Evolutionary conservation across 2,113 vertebrate genomes (phyloP).

Genomic region (Nematolebias whitei): DNA sequence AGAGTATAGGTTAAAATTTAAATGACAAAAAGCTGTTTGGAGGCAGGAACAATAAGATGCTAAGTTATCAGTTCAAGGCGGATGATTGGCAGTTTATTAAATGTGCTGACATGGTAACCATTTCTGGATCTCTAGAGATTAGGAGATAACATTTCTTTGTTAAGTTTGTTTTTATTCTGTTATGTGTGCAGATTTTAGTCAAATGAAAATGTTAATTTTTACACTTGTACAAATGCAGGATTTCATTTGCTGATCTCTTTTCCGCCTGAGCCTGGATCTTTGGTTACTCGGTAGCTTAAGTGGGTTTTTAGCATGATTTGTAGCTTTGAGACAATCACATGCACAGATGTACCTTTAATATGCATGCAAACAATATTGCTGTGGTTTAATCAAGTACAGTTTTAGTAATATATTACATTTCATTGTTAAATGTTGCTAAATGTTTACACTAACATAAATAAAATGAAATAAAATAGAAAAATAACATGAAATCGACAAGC

Average conservation of each 20-base stretch:
- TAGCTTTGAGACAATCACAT: too few relatives aligned
- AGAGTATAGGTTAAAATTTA: neutral
- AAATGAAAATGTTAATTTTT: conserved; percentile 13
- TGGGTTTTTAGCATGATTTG: conserved; percentile 37
- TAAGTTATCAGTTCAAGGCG: too few relatives aligned
- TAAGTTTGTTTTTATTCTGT: neutral
- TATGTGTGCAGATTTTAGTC: conserved; percentile 12
- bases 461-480: too few relatives aligned
- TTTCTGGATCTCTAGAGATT: neutral
- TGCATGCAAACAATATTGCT: neutral
- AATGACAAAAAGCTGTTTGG: conserved; percentile 1
- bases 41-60: neutral
- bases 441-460: too few relatives aligned
- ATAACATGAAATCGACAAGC: too few relatives aligned
- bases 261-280: conserved; percentile 6
- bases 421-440: too few relatives aligned
- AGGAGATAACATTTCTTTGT: too few relatives aligned
- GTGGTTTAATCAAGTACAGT: too few relatives aligned
- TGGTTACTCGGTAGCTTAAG: conserved; percentile 63
- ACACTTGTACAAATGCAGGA: neutral
- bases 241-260: neutral
- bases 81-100: conserved; percentile 4
- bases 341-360: neutral
- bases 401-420: too few relatives aligned
- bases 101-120: neutral